Evolutionary conservation across 2,113 vertebrate genomes (phyloP).

Genomic region (Rhinolophus ferrumequinum): DNA sequence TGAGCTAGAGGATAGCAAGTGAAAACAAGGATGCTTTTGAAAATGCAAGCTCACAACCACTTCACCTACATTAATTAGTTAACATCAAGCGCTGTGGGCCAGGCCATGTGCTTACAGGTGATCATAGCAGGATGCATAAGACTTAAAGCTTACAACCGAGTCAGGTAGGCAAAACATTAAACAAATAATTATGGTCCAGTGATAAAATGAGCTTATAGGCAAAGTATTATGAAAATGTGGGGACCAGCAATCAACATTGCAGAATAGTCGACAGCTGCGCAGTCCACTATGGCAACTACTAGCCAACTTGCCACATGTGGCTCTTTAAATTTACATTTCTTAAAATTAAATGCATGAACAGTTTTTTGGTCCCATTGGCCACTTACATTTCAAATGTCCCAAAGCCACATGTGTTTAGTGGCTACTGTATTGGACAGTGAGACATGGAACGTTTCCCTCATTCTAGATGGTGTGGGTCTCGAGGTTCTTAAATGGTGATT

Average conservation of each 20-base stretch:
- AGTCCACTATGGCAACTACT: neutral
- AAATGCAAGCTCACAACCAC: neutral
- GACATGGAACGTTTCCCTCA: neutral
- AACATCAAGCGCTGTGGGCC: neutral
- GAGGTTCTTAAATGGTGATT: neutral
- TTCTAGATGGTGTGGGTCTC: neutral
- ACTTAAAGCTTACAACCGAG: neutral
- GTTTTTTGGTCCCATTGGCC: neutral
- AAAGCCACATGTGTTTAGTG: neutral
- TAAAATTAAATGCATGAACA: neutral
- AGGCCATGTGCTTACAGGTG: neutral
- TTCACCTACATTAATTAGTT: neutral
- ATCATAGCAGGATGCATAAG: neutral
- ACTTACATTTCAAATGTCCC: neutral
- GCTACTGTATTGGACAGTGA: accelerated
- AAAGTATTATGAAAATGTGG: neutral
- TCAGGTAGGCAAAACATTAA: neutral
- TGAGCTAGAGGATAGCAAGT: neutral
- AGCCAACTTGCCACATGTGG: neutral
- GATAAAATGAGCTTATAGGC: neutral
- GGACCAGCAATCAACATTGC: neutral
- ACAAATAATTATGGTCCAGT: neutral
- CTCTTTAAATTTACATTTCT: constrained; percentile 29
- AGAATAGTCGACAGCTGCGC: neutral
- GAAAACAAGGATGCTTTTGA: neutral